Conservation (phyloP, 1,140 invertebrate genomes). For the Nomia melanderi region DNA sequence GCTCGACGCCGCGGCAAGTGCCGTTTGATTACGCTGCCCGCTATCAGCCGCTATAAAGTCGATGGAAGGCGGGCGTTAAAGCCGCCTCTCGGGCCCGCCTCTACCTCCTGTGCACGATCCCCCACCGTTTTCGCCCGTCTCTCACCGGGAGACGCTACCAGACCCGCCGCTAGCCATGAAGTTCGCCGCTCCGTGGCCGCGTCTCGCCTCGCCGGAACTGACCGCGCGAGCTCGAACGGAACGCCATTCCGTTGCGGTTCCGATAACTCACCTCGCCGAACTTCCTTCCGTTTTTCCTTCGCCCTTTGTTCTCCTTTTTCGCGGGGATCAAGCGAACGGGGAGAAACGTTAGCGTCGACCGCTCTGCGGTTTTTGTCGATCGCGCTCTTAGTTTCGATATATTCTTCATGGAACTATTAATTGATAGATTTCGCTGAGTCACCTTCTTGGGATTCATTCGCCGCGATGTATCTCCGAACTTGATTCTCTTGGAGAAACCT, state of each 20-base stretch:
- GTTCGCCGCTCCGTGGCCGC: slow-evolving; percentile 35
- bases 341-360: no score
- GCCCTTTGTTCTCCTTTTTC: no score
- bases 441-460: no score
- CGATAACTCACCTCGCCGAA: neutral
- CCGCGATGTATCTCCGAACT: no score
- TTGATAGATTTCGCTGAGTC: no score
- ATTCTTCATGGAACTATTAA: no score
- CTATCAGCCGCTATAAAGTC: slow-evolving; percentile 73
- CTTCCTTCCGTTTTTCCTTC: slow-evolving; percentile 7
- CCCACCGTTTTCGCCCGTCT: slow-evolving; percentile 54
- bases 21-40: slow-evolving; percentile 69
- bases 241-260: slow-evolving; percentile 47
- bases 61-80: slow-evolving; percentile 74
- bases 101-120: slow-evolving; percentile 68
- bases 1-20: slow-evolving; percentile 63
- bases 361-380: no score
- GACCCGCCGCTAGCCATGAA: slow-evolving; percentile 54
- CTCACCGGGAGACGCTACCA: slow-evolving; percentile 59
- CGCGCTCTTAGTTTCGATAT: no score
- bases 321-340: no score
- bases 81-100: slow-evolving; percentile 76
- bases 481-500: no score
- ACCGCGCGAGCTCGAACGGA: slow-evolving; percentile 13
- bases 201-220: slow-evolving; percentile 36